phyloP scores from a whole-genome alignment of 2,888 invertebrate species.

The Mythimna albipuncta region DNA sequence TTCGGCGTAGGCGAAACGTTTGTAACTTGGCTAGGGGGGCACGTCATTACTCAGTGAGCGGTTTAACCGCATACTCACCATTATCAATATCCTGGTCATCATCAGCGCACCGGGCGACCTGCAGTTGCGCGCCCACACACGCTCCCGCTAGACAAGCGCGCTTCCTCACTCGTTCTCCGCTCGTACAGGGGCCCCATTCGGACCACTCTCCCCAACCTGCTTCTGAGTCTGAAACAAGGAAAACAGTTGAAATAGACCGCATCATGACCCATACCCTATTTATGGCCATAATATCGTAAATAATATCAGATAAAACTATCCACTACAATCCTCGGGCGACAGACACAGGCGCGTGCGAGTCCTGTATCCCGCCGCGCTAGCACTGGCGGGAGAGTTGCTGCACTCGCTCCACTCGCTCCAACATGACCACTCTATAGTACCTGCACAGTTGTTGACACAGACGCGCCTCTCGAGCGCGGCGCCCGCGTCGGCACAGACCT shows the following conservation, averaged over 20 bases:
- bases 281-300: background rate
- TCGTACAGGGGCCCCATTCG: conserved; percentile 93
- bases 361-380: conserved; percentile 89
- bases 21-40: too few relatives aligned
- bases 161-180: conserved; percentile 93
- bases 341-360: conserved; percentile 93
- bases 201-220: conserved; percentile 94
- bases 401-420: too few relatives aligned
- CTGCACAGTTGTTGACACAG: too few relatives aligned
- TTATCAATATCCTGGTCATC: conserved; percentile 80
- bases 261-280: background rate
- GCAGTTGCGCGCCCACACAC: conserved; percentile 93
- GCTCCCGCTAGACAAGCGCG: conserved; percentile 92
- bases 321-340: conserved; percentile 81
- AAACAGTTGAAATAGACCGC: background rate
- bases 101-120: conserved; percentile 92
- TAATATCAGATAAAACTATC: background rate
- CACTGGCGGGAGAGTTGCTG: conserved; percentile 32
- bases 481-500: too few relatives aligned
- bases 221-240: conserved; percentile 71
- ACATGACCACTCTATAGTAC: too few relatives aligned
- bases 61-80: conserved; percentile 71
- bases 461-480: background rate
- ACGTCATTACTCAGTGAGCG: too few relatives aligned
- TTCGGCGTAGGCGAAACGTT: too few relatives aligned